These are phyloP conservation scores for Toxotes lorentzi DNA, from an alignment of 2,797 vertebrate genomes.

Conservation along the genomic window DNA sequence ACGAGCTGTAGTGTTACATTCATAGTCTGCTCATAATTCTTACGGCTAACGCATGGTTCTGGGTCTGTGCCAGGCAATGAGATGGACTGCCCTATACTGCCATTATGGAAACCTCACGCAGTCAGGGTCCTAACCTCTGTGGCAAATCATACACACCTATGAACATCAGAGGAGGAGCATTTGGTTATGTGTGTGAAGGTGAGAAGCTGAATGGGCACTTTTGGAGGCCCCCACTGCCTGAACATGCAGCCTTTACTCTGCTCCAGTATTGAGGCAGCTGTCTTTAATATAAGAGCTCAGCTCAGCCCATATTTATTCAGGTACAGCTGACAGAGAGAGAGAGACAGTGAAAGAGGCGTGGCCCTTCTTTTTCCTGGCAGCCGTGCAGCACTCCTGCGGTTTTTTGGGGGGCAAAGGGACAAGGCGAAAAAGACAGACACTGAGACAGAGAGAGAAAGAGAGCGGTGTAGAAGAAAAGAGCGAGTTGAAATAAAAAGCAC, in stretches of 20 bases:
- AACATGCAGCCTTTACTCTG: constrained; percentile 70
- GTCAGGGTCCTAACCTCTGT: constrained; percentile 57
- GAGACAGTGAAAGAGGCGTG: constrained; percentile 76
- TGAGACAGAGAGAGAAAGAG: constrained; percentile 47
- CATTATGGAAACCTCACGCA: constrained; percentile 61
- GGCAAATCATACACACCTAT: constrained; percentile 72
- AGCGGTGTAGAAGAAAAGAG: constrained; percentile 47
- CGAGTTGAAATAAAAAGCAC: constrained; percentile 50
- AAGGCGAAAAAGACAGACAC: constrained; percentile 71
- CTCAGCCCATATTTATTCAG: constrained; percentile 86
- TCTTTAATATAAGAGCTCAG: constrained; percentile 85
- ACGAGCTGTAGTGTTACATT: constrained; percentile 46
- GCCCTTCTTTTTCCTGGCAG: constrained; percentile 81
- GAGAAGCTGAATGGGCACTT: constrained; percentile 73
- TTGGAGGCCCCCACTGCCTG: constrained; percentile 65
- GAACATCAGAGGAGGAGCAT: constrained; percentile 58
- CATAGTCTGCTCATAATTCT: constrained; percentile 55
- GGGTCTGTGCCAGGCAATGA: constrained; percentile 64
- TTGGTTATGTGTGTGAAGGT: constrained; percentile 25
- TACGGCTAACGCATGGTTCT: constrained; percentile 56
- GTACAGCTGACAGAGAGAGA: constrained; percentile 79
- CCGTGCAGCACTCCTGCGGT: constrained; percentile 73
- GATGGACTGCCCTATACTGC: constrained; percentile 46
- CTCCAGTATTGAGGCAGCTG: constrained; percentile 82
- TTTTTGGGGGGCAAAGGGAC: constrained; percentile 79